Evolutionary conservation across 2,888 invertebrate genomes (phyloP).

Genomic region (Oxystoma pomonae): DNA sequence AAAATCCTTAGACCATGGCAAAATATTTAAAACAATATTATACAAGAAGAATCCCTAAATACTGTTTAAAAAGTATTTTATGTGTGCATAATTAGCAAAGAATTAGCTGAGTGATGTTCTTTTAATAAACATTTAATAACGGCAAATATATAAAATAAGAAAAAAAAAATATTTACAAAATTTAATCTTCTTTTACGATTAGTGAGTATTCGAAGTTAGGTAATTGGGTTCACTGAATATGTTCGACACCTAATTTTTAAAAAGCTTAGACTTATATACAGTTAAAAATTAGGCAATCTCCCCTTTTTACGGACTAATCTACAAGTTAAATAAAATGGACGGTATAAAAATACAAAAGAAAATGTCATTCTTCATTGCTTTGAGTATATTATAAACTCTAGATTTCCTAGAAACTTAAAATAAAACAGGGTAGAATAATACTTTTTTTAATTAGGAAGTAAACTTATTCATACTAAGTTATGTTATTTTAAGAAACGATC

Average conservation of each 20-base stretch:
- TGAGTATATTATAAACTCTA: conserved; percentile 11
- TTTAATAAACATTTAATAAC: no score
- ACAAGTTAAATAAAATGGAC: conserved; percentile 21
- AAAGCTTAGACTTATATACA: conserved; percentile 41
- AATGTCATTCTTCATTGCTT: conserved; percentile 28
- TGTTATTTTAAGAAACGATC: conserved; percentile 23
- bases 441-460: conserved; percentile 40
- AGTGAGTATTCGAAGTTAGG: conserved; percentile 45
- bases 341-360: conserved; percentile 14
- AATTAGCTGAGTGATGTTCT: no score
- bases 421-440: conserved; percentile 36
- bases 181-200: conserved; percentile 30
- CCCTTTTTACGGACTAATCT: no score
- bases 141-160: conserved; percentile 18
- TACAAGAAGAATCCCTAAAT: no score
- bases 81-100: no score
- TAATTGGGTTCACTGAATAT: conserved; percentile 40
- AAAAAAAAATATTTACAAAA: conserved; percentile 28
- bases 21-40: not conserved
- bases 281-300: conserved; percentile 20
- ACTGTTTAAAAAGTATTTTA: no score
- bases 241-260: conserved; percentile 45
- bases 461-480: conserved; percentile 22
- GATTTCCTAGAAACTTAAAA: conserved; percentile 24
- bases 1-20: not conserved